Evolutionary conservation across 2,797 vertebrate genomes (phyloP), one percentile per base, ranked within the genome.

Genomic region (Phylloscopus collybita): DNA sequence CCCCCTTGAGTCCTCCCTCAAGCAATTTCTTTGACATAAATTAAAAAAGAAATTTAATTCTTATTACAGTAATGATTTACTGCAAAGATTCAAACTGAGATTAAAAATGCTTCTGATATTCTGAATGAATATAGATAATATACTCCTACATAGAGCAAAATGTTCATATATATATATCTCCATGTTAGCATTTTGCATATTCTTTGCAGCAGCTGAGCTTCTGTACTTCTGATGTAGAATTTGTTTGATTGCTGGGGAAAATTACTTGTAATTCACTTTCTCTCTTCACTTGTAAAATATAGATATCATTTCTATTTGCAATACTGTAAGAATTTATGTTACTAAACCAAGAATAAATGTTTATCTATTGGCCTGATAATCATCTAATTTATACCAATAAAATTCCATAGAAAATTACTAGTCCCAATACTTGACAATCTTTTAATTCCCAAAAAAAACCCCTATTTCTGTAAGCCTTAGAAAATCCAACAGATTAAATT

Each of bases 91-190:
- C 42, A 86, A 92, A 45, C 36, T 50, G 38, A 86, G 49, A 83
- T 95, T 61, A 81, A 95, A 93, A 95, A 73, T 56, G 10, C 42
- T 65, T 92, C 50, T 81, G 42, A 59, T 60, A n/a, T 70, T 94
- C 76, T 84, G 59, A 84, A 36, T 75, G 11, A 88, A 78, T 83
- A 54, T 29, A 93, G 80, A 79, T 62, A 86, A 90, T 54, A 38
- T 34, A 54, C 9, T 67, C 34, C 59, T 79, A 79, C 60, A n/a
- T 11, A 90, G 69, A 90, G 14, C 59, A 72, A 50, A 80, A 74
- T 62, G 18, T 51, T 89, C 32, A 14, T 69, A 30, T 64, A 54
- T 71, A 53, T 84, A 50, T 65, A 40, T 93, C 19, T 82, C 57
- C 45, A 27, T 49, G 38, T 75, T 83, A 86, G 50, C 18, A 90